Base-by-base conservation (phyloP, 2,888 invertebrate genomes). In the Epistrophella euchroma region DNA sequence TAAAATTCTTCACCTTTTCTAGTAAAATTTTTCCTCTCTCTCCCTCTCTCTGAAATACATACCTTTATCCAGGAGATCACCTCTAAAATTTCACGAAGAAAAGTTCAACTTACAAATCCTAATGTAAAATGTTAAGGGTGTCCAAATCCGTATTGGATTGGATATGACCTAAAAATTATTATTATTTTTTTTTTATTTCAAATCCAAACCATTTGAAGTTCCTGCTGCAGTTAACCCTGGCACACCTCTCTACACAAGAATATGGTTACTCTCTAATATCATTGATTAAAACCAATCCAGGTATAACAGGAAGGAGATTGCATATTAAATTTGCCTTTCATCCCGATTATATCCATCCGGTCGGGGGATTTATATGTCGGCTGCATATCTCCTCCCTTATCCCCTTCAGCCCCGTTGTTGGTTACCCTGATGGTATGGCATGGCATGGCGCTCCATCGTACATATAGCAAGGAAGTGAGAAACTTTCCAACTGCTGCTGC, bases 251-350 rank as follows among this genome's bases (percentile, higher is more conserved):
- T 2, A 19, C 10, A 47, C 66, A 52, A 50, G n/a, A 35, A 50
- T 32, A 25, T 25, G 2, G 32, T 6, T 32, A 47, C 60, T 25
- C 50, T 25, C 47, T 68, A 68, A 77, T 40, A 55, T 58, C 47
- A 77, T 40, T 80, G 74, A 50, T 55, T 52, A 74, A 60, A 68
- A 37, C 70, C 74, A 58, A 75, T 64, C 43, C 78, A 80, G 71
- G 84, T 66, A 76, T 47, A 85, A 73, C 85, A 85, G 85, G 85
- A 85, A 81, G 76, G 76, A 81, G 85, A 85, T 76, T 77, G 85
- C 73, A 81, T 81, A 85, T 85, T 81, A 81, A 81, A 85, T 85
- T 85, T 81, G 73, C 85, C 76, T 85, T 85, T 81, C 85, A 81
- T 81, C 81, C 76, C 76, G 62, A 81, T 85, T 76, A 81, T 81